Base-by-base conservation (phyloP, 1,140 invertebrate genomes). In the Micrasema longulum region DNA sequence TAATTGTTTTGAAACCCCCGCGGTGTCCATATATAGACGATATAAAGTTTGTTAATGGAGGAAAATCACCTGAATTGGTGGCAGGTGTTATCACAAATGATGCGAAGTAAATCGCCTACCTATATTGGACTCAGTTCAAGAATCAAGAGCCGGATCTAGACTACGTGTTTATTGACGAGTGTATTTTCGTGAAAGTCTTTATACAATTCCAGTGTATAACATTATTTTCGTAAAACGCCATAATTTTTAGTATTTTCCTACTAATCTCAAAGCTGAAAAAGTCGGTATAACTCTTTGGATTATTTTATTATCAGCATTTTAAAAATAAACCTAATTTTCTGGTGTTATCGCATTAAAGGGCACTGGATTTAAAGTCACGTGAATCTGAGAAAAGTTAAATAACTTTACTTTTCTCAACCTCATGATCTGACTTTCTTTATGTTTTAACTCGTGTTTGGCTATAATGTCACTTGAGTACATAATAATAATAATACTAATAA, bases 81-180 rank as follows among this genome's bases (percentile, higher is more conserved):
- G 26, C 63, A 66, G 63, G 63, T 66, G 63, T 66, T 66, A 14
- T 36, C 31, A 52, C 35, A 52, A 66, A 52, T 66, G 63, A 31
- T 26, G 31, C 47, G 26, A 35, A 48, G 23, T 50, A 36, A 50
- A 31, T 41, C 45, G 41, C 62, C 62, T 26, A 47, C 22, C 62
- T 41, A 5, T 12, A 31, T 47, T 26, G 43, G 35, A 48, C 62
- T 41, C 11, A 45, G 12, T 48, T 23, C 62, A 64, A 64, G n/a
- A 64, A n/a, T 31, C 43, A 23, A n/a, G 52, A 12, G 20, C 26
- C 26, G 26, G 11, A 9, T 36, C 23, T 26, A 55, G 35, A 7
- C 6, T 31, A 7, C 22, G 16, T 23, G 12, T 31, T 53, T 22
- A 18, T 18, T 12, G 12, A 12, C 22, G 50, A 23, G 22, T 53